Evolutionary conservation across 2,888 invertebrate species (phyloP).

Genomic region (Eupithecia vulgata): DNA sequence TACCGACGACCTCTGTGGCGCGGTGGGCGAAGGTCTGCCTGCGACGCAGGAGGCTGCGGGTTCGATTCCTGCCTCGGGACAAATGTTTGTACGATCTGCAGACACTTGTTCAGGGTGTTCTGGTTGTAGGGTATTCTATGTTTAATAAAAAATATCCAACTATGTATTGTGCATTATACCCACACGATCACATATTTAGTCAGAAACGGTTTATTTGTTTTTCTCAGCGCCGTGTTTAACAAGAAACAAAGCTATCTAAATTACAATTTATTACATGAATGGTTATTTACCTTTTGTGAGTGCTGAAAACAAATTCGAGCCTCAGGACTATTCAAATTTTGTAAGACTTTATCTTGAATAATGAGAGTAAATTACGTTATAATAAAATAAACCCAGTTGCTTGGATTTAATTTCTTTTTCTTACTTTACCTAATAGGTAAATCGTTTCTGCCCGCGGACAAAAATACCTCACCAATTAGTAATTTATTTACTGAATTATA

Average conservation of each 20-base stretch:
- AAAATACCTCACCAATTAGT: neutral
- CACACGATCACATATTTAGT: neutral
- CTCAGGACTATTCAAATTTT: conserved; percentile 3
- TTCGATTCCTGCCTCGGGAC: no score
- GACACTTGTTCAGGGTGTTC: no score
- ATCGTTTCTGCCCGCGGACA: neutral
- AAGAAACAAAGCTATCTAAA: conserved; percentile 21
- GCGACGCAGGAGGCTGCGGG: no score
- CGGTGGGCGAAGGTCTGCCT: no score
- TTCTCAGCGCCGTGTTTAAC: neutral
- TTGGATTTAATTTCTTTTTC: conserved; percentile 56
- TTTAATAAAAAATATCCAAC: no score
- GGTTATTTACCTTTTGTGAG: neutral
- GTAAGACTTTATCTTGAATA: conserved; percentile 48
- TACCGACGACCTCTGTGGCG: no score
- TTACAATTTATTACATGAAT: conserved; percentile 17
- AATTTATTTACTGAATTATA: neutral
- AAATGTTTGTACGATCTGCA: no score
- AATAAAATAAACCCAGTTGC: conserved; percentile 5
- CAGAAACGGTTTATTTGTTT: neutral
- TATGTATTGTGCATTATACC: no score
- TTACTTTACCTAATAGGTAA: conserved; percentile 9
- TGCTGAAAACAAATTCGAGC: conserved; percentile 14
- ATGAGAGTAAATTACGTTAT: conserved; percentile 49
- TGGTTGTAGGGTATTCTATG: no score